phyloP scores from a whole-genome alignment of 1,140 invertebrate species.

The Habropoda laboriosa region DNA sequence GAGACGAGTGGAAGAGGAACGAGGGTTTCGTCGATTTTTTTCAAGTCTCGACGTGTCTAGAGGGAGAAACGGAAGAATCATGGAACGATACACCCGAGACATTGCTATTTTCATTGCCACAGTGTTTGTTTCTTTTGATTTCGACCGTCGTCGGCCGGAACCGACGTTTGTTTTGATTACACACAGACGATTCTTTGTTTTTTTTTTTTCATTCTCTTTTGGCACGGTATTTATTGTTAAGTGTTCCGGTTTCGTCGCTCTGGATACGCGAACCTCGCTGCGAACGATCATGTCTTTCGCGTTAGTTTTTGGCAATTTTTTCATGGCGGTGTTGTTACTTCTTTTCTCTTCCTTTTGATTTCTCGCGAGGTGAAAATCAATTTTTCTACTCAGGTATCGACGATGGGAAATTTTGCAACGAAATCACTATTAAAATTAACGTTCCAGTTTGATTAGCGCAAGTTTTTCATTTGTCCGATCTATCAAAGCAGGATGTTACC shows the following conservation, averaged over 20 bases:
- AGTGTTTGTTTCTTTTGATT: conserved; percentile 14
- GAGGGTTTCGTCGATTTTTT: conserved; percentile 5
- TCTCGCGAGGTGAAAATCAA: background rate
- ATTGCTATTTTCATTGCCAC: conserved; percentile 29
- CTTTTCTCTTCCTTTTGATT: background rate
- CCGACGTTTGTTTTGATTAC: conserved; percentile 43
- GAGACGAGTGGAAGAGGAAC: conserved; percentile 45
- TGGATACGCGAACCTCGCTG: background rate
- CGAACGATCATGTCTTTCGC: background rate
- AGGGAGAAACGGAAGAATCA: conserved; percentile 7
- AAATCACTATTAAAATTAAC: background rate
- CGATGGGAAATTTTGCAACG: background rate
- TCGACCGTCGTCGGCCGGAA: background rate
- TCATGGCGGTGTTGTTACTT: no score
- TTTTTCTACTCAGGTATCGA: background rate
- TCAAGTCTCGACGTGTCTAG: background rate
- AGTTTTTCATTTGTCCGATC: no score
- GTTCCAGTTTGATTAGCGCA: background rate
- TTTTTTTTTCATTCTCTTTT: no score
- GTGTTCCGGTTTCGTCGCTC: conserved; percentile 37
- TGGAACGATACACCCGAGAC: background rate
- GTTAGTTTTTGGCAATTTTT: background rate
- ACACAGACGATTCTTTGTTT: conserved; percentile 27
- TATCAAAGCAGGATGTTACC: no score
- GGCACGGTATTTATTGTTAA: conserved; percentile 74